Evolutionary conservation across 2,888 invertebrate genomes (phyloP).

Genomic region (Meandrusa payeni): DNA sequence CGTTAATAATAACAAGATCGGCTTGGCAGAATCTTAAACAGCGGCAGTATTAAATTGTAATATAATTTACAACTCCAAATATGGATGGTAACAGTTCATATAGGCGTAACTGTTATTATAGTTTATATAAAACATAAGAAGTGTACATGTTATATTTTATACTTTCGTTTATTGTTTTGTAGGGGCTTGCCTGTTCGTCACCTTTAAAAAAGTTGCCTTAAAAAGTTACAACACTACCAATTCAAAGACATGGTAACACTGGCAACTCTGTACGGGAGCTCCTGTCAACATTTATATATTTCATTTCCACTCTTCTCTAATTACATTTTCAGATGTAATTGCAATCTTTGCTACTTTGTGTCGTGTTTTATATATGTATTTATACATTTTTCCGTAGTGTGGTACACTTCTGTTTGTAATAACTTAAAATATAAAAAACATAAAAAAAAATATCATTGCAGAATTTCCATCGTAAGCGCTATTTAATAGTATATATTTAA

Average conservation of each 20-base stretch:
- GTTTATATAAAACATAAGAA: slow-evolving; percentile 77
- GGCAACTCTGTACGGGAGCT: slow-evolving; percentile 36
- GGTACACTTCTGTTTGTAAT: slow-evolving; percentile 74
- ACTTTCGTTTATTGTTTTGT: slow-evolving; percentile 56
- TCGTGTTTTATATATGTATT: slow-evolving; percentile 62
- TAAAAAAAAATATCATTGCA: slow-evolving; percentile 59
- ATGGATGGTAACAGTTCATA: slow-evolving; percentile 67
- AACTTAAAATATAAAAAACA: slow-evolving; percentile 64
- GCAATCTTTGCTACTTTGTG: slow-evolving; percentile 67
- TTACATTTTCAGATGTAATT: slow-evolving; percentile 61
- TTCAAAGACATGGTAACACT: slow-evolving; percentile 21
- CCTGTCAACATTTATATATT: slow-evolving; percentile 50
- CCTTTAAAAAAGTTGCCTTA: slow-evolving; percentile 20
- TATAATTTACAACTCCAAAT: slow-evolving; percentile 63
- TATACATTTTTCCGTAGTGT: slow-evolving; percentile 67
- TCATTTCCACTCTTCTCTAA: slow-evolving; percentile 65
- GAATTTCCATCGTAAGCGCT: slow-evolving; percentile 61
- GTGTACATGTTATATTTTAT: slow-evolving; percentile 76
- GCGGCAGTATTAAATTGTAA: slow-evolving; percentile 48
- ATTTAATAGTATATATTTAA: slow-evolving; percentile 60
- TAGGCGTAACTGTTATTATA: slow-evolving; percentile 75
- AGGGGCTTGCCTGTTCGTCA: slow-evolving; percentile 29
- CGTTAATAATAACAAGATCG: slow-evolving; percentile 22
- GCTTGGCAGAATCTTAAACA: slow-evolving; percentile 28
- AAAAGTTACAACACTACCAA: slow-evolving; percentile 28